Evolutionary conservation across 2,888 invertebrate species (phyloP).

Genomic region (Himalopsyche kuldschensis): DNA sequence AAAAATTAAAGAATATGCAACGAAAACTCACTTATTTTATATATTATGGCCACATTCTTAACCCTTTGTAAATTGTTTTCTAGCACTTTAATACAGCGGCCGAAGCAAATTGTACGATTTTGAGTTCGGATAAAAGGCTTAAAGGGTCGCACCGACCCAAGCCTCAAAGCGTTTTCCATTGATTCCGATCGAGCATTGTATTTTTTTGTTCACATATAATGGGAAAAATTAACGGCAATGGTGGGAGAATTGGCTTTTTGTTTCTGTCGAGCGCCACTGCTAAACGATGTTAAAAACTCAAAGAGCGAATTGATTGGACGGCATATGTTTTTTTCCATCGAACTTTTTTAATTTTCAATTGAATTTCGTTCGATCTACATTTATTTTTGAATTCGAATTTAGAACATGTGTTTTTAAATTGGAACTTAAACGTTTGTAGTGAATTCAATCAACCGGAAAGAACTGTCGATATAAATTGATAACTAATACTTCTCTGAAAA

Average conservation of each 20-base stretch:
- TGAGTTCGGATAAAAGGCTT: slow-evolving; percentile 6
- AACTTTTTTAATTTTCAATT: not conserved
- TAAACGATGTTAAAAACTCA: not conserved
- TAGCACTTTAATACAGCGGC: not conserved
- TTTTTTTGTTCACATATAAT: slow-evolving; percentile 4
- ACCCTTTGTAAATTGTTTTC: not conserved
- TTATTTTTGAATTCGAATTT: not conserved
- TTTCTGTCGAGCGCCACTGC: not conserved
- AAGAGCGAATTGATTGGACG: not conserved
- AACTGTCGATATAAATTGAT: no score
- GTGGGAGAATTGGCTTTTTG: not conserved
- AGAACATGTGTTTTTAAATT: not conserved
- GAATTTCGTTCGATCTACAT: not conserved
- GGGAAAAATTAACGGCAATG: not conserved
- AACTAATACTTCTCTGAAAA: no score
- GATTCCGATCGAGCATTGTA: not conserved
- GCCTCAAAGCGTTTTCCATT: not conserved
- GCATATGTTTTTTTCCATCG: not conserved
- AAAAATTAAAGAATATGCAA: no score
- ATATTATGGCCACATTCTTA: no score
- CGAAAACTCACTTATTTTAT: no score
- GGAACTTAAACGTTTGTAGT: no score
- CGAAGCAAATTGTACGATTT: slow-evolving; percentile 7
- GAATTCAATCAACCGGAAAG: no score
- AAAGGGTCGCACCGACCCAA: slow-evolving; percentile 7